Base-by-base conservation (phyloP, 2,113 vertebrate genomes). In the Macroglossus sobrinus region DNA sequence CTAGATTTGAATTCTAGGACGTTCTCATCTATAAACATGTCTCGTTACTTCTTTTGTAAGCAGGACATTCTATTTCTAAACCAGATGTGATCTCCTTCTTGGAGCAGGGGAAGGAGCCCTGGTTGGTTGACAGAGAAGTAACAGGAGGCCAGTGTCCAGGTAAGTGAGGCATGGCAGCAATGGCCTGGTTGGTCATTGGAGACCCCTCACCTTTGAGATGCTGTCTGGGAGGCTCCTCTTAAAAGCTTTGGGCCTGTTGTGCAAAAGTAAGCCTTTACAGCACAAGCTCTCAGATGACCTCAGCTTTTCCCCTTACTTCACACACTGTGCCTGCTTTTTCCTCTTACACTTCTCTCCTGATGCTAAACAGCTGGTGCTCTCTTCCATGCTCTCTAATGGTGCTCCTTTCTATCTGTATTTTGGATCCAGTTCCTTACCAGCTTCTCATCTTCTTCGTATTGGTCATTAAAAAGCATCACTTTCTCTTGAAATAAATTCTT, bases 31-130 rank as follows among this genome's bases (percentile, higher is more conserved):
- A 45, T 94, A 91, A 89, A 94, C 85, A 78, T 96, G 38, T 94
- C 55, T 96, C 45, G 3, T 80, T 86, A 69, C 69, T 95, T 97
- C 78, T 95, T 96, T 97, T 94, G 38, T 81, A 80, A 97, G 93
- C 96, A 97, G 97, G 97, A 78, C 57, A 74, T 94, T 94, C 82
- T 89, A 30, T 95, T 94, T 97, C 97, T 82, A 97, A 97, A 93
- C 96, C 97, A 93, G 95, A 89, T 97, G 86, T 97, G 82, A 97
- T 97, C 74, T 97, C 95, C 72, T 93, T 89, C 86, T 95, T 97
- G 96, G 97, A 97, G 78, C 96, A 97, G 87, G 95, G 95, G 64
- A 97, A 97, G 64, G 92, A 95, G 64, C 96, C 97, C 84, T 97
- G 97, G 92, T 75, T 95, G 92, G 68, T 89, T 91, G 85, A 74